A percentile compares a stretch with the other conserved stretches of the same genome.
These are phyloP conservation scores for Sebastes oblongus DNA, from an alignment of 2,797 vertebrate species.

Conservation along the genomic window DNA sequence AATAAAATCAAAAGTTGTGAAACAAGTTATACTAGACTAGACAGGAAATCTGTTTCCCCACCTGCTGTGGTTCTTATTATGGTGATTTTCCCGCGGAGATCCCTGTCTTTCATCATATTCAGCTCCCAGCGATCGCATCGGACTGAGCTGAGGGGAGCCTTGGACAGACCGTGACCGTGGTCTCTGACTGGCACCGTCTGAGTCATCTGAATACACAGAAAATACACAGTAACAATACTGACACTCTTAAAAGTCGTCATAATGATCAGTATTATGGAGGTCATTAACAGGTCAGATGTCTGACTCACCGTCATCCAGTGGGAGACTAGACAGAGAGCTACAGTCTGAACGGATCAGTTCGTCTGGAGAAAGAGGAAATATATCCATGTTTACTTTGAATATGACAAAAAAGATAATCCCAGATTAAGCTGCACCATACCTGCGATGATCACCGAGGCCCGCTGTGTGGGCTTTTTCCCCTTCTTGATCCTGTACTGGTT, in stretches of 20 bases:
- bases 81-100: conserved; percentile 70
- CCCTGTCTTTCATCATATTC: conserved; percentile 77
- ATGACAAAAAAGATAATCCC: neutral
- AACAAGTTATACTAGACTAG: neutral
- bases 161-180: conserved; percentile 88
- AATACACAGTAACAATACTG: neutral
- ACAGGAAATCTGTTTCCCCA: conserved; percentile 16
- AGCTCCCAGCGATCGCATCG: conserved; percentile 83
- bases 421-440: conserved; percentile 73
- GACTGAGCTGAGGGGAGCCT: conserved; percentile 89
- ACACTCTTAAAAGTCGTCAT: neutral
- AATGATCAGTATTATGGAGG: neutral
- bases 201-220: conserved; percentile 65
- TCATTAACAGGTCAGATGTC: neutral
- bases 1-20: conserved; percentile 16
- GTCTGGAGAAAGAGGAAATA: conserved; percentile 80
- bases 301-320: conserved; percentile 91
- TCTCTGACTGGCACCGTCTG: conserved; percentile 80
- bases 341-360: conserved; percentile 92
- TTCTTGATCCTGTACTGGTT: conserved; percentile 94
- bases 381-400: neutral
- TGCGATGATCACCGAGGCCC: conserved; percentile 86
- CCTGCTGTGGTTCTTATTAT: conserved; percentile 77
- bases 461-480: conserved; percentile 92
- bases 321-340: conserved; percentile 91